Evolutionary conservation across 2,113 vertebrate genomes (phyloP).

Genomic region (Mobula hypostoma): DNA sequence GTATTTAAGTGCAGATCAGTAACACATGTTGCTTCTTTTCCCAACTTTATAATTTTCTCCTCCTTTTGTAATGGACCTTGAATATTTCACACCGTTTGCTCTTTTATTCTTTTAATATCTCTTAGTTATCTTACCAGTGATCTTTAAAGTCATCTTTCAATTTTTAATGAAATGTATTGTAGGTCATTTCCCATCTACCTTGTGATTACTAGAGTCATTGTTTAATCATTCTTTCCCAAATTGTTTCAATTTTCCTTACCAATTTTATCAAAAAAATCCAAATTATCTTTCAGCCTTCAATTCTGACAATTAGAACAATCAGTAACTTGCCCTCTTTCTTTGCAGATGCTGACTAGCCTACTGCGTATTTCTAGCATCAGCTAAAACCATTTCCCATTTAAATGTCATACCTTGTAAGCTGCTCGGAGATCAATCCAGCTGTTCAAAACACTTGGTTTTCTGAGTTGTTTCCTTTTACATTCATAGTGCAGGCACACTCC

Average conservation of each 20-base stretch:
- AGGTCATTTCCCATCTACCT: background rate
- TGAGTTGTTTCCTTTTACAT: constrained; percentile 86
- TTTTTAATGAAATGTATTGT: background rate
- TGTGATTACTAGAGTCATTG: background rate
- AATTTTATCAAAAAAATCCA: background rate
- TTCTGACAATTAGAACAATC: background rate
- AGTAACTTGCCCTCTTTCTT: background rate
- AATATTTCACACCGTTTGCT: background rate
- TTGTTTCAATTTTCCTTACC: background rate
- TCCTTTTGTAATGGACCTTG: background rate
- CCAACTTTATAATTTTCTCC: background rate
- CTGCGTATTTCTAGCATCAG: background rate
- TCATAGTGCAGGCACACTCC: constrained; percentile 88
- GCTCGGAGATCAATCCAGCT: constrained; percentile 89
- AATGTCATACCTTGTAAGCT: constrained; percentile 71
- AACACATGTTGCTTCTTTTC: background rate
- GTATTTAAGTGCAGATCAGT: background rate
- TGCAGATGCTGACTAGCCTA: background rate
- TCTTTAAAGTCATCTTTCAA: background rate
- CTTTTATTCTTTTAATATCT: background rate
- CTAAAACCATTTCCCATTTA: background rate
- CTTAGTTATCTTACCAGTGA: background rate
- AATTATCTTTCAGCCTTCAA: background rate
- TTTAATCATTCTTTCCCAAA: background rate
- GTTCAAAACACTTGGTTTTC: constrained; percentile 74